Conservation (phyloP, 2,888 invertebrate genomes). For the Hirtodrosophila cameraria region DNA sequence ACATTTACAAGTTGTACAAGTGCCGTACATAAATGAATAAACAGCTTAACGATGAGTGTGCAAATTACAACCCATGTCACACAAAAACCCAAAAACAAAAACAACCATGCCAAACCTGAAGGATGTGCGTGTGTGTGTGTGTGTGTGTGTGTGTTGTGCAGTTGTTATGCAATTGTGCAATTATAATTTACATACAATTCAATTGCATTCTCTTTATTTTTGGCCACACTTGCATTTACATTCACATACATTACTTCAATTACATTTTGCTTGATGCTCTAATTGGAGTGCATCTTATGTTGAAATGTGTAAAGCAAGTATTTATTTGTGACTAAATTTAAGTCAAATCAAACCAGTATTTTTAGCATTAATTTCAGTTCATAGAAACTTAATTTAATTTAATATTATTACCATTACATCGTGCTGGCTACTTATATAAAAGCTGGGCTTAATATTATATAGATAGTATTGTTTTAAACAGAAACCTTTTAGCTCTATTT, state of each 20-base stretch:
- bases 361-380: no score
- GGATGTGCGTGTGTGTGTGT: neutral
- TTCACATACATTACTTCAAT: neutral
- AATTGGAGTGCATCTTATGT: neutral
- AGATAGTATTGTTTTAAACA: neutral
- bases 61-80: slow-evolving; percentile 59
- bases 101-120: slow-evolving; percentile 3
- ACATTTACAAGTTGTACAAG: slow-evolving; percentile 60
- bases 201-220: slow-evolving; percentile 11
- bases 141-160: no score
- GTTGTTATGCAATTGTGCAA: slow-evolving; percentile 25
- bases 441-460: neutral
- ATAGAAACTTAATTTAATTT: no score
- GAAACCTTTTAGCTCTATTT: slow-evolving; percentile 2
- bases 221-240: neutral
- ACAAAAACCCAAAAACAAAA: slow-evolving; percentile 19
- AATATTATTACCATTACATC: no score
- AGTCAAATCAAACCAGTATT: no score
- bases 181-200: slow-evolving; percentile 29
- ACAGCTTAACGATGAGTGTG: slow-evolving; percentile 43
- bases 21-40: slow-evolving; percentile 60
- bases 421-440: neutral
- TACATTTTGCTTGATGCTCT: neutral
- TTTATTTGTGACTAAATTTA: no score
- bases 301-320: neutral